phyloP scores from a whole-genome alignment of 1,140 invertebrate genomes.

The Carposina sasakii region DNA sequence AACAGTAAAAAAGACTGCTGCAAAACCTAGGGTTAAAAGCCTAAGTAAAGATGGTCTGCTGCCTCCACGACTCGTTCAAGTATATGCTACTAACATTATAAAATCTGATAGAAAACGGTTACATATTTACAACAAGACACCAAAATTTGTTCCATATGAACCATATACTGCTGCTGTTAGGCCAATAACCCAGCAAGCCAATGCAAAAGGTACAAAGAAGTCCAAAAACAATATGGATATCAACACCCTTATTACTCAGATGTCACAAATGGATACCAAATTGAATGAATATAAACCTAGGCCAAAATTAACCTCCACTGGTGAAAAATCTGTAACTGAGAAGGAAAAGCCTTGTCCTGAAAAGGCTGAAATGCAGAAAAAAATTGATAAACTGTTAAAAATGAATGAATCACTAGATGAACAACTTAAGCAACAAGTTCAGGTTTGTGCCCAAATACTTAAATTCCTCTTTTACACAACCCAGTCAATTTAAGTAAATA shows the following conservation, averaged over 20 bases:
- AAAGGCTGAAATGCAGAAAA: conserved; percentile 52
- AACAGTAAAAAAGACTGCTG: conserved; percentile 17
- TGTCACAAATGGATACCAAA: conserved; percentile 76
- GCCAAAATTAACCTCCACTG: conserved; percentile 70
- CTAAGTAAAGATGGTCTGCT: conserved; percentile 31
- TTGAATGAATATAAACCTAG: conserved; percentile 63
- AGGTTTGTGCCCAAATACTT: too few species aligned
- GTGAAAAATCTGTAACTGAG: conserved; percentile 45
- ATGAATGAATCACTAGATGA: conserved; percentile 63
- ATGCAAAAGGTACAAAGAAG: conserved; percentile 64
- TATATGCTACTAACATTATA: conserved; percentile 48
- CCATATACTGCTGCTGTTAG: conserved; percentile 90
- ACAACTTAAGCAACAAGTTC: conserved; percentile 68
- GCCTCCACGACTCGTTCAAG: conserved; percentile 44
- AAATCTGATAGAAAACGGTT: conserved; percentile 43
- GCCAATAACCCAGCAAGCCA: conserved; percentile 77
- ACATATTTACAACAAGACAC: conserved; percentile 75
- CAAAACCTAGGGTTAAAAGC: conserved; percentile 19
- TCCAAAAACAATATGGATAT: conserved; percentile 80
- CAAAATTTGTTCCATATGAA: conserved; percentile 91
- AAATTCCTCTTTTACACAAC: too few species aligned
- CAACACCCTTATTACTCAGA: conserved; percentile 78
- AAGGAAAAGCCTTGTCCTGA: conserved; percentile 34
- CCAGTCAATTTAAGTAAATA: too few species aligned
- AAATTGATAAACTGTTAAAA: conserved; percentile 42